Conservation (phyloP, 2,113 vertebrate genomes). For the Bufo bufo region DNA sequence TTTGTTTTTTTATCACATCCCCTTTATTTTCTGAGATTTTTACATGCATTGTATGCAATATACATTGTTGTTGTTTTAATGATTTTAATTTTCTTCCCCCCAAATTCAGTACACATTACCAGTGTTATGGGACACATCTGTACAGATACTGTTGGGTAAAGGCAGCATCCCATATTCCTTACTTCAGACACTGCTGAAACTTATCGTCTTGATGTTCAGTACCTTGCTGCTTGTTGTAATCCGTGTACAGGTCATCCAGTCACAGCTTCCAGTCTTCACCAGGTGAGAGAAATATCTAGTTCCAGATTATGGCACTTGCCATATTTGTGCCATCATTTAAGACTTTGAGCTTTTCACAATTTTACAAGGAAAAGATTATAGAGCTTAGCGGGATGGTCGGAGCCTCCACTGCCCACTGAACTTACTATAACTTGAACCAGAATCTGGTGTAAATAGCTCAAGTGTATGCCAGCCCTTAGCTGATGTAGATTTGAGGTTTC, state of each 20-base stretch:
- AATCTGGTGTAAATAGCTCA: no score
- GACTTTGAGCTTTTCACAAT: no score
- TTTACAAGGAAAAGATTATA: no score
- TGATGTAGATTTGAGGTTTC: no score
- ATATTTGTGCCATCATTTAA: no score
- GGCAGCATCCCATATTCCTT: slow-evolving; percentile 86
- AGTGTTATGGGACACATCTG: slow-evolving; percentile 77
- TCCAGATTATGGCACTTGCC: no score
- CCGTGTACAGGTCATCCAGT: slow-evolving; percentile 96
- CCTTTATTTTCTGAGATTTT: no score
- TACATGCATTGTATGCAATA: neutral
- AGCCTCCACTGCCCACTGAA: no score
- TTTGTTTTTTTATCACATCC: no score
- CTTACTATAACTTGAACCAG: no score
- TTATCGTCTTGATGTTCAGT: slow-evolving; percentile 94
- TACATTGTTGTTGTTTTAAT: neutral
- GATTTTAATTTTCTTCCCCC: slow-evolving; percentile 29
- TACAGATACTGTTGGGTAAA: slow-evolving; percentile 88
- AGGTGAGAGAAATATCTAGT: slow-evolving; percentile 73
- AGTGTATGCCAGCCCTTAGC: no score
- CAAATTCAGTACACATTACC: slow-evolving; percentile 87
- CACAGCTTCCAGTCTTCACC: slow-evolving; percentile 96
- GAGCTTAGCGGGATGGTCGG: no score
- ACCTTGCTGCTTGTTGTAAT: slow-evolving; percentile 93
- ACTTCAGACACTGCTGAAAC: slow-evolving; percentile 90